Evolutionary conservation across 2,797 vertebrate species (phyloP).

Genomic region (Poecilia wingei): DNA sequence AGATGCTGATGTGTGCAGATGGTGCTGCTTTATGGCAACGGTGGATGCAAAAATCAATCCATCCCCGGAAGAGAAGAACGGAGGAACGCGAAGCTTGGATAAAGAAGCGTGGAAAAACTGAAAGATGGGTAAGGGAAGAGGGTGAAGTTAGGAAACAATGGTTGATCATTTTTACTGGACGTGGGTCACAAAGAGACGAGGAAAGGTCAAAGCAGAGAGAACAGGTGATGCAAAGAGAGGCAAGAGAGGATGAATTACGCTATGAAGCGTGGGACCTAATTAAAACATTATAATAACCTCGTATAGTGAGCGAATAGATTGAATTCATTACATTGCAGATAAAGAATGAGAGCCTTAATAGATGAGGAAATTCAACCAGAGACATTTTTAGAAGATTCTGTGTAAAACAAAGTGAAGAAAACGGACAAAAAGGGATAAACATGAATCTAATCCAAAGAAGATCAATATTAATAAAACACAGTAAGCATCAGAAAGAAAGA

Average conservation of each 20-base stretch:
- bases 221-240: slow-evolving; percentile 9
- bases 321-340: slow-evolving; percentile 41
- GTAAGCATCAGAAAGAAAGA: background rate
- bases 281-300: slow-evolving; percentile 60
- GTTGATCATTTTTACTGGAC: background rate
- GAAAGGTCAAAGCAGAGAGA: slow-evolving; percentile 17
- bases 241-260: slow-evolving; percentile 27
- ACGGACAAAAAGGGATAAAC: background rate
- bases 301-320: slow-evolving; percentile 47
- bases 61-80: slow-evolving; percentile 8
- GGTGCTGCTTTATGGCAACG: slow-evolving; percentile 36
- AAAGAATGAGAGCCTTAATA: slow-evolving; percentile 22
- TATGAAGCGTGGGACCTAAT: slow-evolving; percentile 48
- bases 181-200: slow-evolving; percentile 1
- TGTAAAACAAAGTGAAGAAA: background rate
- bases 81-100: background rate
- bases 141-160: background rate
- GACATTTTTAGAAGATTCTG: background rate
- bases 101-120: slow-evolving; percentile 1
- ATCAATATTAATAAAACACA: background rate
- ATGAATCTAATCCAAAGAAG: background rate
- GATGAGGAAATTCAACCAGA: slow-evolving; percentile 10
- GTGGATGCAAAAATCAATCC: slow-evolving; percentile 41
- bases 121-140: background rate
- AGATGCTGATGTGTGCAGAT: slow-evolving; percentile 50